These are phyloP conservation scores for Lochmaea crataegi DNA, from an alignment of 2,888 invertebrate genomes.

Conservation along the genomic window DNA sequence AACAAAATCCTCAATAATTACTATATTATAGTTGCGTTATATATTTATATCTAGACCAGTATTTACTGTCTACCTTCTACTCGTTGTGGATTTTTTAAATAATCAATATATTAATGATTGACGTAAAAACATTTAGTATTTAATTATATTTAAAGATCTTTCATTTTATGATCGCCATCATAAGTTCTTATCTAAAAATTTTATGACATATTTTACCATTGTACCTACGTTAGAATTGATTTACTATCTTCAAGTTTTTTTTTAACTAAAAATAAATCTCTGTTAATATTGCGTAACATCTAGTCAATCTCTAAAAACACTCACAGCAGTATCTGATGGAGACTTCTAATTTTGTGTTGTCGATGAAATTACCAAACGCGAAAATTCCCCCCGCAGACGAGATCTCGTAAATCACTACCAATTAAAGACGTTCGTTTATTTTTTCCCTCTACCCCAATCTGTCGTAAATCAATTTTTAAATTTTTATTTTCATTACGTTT, in stretches of 20 bases:
- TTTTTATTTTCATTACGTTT: slow-evolving; percentile 42
- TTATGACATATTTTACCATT: not conserved
- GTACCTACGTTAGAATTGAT: not conserved
- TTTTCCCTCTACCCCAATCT: slow-evolving; percentile 28
- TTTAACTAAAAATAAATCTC: no score
- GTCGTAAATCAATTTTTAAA: slow-evolving; percentile 43
- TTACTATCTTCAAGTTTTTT: not conserved
- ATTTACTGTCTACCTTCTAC: no score
- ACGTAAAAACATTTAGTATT: not conserved
- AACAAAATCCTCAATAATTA: slow-evolving; percentile 1
- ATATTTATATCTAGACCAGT: not conserved
- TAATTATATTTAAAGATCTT: slow-evolving; percentile 2
- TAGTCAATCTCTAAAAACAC: not conserved
- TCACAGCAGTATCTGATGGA: not conserved
- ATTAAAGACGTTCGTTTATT: slow-evolving; percentile 42
- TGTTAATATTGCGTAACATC: no score
- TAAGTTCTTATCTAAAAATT: not conserved
- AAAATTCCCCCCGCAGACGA: slow-evolving; percentile 4
- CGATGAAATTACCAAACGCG: not conserved
- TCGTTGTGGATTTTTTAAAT: no score
- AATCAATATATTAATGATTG: not conserved
- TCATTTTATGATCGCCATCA: not conserved
- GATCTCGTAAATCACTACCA: slow-evolving; percentile 37
- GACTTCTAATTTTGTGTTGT: not conserved
- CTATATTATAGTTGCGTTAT: not conserved